phyloP scores from a whole-genome alignment of 2,888 invertebrate species.

The Macrosiphum euphorbiae region DNA sequence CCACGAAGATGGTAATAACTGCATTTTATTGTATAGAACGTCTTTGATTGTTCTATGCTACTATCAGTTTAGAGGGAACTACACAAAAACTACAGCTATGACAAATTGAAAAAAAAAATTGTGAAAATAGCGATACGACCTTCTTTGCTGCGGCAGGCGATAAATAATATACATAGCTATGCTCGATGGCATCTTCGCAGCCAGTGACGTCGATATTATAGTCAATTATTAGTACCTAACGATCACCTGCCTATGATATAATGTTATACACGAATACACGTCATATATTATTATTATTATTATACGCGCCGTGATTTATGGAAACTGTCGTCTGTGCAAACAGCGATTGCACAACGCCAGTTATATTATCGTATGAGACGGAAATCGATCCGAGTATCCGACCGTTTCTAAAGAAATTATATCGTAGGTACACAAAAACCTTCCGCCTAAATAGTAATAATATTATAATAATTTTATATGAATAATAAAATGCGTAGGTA shows the following conservation, averaged over 20 bases:
- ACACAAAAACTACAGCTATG: no score
- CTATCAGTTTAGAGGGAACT: no score
- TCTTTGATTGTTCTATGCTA: no score
- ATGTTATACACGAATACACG: not conserved
- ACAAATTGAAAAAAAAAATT: no score
- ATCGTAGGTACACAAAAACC: not conserved
- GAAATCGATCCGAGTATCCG: constrained; percentile 2
- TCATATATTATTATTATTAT: not conserved
- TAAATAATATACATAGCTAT: not conserved
- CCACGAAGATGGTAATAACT: no score
- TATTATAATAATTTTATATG: not conserved
- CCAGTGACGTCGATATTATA: not conserved
- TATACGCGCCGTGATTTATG: not conserved
- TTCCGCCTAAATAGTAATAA: not conserved
- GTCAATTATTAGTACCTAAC: not conserved
- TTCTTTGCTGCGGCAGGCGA: no score
- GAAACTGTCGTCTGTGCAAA: not conserved
- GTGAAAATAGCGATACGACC: no score
- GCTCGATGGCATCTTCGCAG: not conserved
- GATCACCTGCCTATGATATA: not conserved
- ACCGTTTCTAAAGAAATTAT: not conserved
- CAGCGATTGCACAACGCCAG: not conserved
- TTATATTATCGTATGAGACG: not conserved
- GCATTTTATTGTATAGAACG: no score
- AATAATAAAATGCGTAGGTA: not conserved